phyloP scores from a whole-genome alignment of 53 echinoderm and acorn worm species.

The Holothuria scabra region DNA sequence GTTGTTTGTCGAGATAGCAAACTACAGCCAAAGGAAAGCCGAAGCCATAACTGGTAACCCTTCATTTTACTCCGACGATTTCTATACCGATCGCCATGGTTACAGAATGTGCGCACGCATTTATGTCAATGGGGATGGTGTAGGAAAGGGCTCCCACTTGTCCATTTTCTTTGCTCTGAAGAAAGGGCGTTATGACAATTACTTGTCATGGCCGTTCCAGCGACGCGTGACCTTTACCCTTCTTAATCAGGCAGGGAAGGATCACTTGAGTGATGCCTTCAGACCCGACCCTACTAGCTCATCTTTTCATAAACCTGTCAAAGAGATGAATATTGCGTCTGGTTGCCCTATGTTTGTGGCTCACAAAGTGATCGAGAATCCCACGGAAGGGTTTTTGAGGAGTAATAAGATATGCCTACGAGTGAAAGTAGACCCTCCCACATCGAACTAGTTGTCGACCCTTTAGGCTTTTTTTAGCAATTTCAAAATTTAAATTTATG shows the following conservation, averaged over 20 bases:
- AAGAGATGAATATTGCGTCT: slow-evolving; percentile 25
- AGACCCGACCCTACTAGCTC: slow-evolving; percentile 18
- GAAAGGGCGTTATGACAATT: slow-evolving; percentile 8
- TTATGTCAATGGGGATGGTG: slow-evolving; percentile 32
- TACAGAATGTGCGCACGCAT: slow-evolving; percentile 39
- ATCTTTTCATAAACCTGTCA: slow-evolving; percentile 28
- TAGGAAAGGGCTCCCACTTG: slow-evolving; percentile 10
- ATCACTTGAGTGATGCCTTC: slow-evolving; percentile 1
- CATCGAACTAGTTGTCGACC: no score
- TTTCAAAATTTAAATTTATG: no score
- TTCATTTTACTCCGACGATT: slow-evolving; percentile 32
- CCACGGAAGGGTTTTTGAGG: slow-evolving; percentile 4
- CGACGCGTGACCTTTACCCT: not conserved
- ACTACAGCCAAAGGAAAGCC: slow-evolving; percentile 13
- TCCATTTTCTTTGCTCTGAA: slow-evolving; percentile 43
- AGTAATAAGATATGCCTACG: slow-evolving; percentile 4
- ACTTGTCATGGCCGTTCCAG: slow-evolving; percentile 20
- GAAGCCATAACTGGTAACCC: not conserved
- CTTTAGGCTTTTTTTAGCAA: no score
- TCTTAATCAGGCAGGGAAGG: slow-evolving; percentile 9
- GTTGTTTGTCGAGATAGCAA: slow-evolving; percentile 7
- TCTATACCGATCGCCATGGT: not conserved
- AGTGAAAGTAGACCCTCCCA: slow-evolving; percentile 9
- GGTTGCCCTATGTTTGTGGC: slow-evolving; percentile 34
- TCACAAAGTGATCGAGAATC: not conserved